Conservation (phyloP, 1,140 invertebrate genomes). For the Chymomyza costata region DNA sequence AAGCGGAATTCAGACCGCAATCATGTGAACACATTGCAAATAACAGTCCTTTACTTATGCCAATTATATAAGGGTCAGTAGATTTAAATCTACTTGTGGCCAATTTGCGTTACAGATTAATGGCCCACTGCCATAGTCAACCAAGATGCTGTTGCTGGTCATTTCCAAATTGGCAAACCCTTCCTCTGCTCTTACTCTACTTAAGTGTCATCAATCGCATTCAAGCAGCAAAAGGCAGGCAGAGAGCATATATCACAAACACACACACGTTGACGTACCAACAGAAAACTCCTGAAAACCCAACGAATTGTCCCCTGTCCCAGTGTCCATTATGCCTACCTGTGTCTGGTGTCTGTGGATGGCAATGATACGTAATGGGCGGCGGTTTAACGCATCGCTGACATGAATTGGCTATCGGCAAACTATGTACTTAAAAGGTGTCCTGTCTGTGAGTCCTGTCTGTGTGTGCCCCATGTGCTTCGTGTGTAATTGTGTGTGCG, state of each 20-base stretch:
- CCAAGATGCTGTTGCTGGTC: background rate
- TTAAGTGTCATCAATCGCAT: too few species aligned
- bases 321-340: background rate
- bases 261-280: too few species aligned
- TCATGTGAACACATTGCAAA: too few species aligned
- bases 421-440: background rate
- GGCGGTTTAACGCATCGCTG: conserved; percentile 25
- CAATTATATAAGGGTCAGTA: too few species aligned
- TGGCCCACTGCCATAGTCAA: background rate
- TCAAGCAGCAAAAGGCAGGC: too few species aligned
- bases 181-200: background rate
- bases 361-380: conserved; percentile 5
- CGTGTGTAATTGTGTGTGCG: too few species aligned
- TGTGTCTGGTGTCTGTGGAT: too few species aligned
- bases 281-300: background rate
- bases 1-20: too few species aligned
- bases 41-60: too few species aligned
- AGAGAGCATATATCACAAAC: too few species aligned
- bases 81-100: conserved; percentile 14
- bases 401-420: conserved; percentile 16
- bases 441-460: too few species aligned
- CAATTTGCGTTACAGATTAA: conserved; percentile 23
- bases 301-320: conserved; percentile 5
- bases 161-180: background rate
- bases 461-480: too few species aligned